Conservation (phyloP, 2,797 vertebrate species). For the Gymnocypris eckloni region DNA sequence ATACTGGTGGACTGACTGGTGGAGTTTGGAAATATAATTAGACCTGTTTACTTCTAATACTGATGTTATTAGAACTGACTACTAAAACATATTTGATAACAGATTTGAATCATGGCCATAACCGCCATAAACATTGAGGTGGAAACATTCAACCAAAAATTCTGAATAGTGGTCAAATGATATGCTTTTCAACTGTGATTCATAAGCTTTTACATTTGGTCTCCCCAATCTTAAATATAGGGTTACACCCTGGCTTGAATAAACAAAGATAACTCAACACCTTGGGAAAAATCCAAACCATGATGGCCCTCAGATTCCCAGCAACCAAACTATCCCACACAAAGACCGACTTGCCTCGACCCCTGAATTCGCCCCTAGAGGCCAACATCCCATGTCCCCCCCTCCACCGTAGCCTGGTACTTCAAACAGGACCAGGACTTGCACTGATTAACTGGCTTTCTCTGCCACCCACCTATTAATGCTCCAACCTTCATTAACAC, state of each 20-base stretch:
- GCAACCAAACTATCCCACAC: conserved; percentile 40
- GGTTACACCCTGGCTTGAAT: conserved; percentile 5
- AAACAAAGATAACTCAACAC: conserved; percentile 18
- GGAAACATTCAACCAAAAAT: not conserved
- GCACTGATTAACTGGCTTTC: conserved; percentile 65
- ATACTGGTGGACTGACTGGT: no score
- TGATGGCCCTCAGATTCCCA: conserved; percentile 39
- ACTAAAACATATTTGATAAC: not conserved
- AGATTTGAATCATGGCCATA: not conserved
- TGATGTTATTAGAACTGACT: not conserved
- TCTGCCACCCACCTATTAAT: conserved; percentile 80
- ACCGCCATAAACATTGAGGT: not conserved
- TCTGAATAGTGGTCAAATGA: not conserved
- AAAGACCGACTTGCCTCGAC: conserved; percentile 35
- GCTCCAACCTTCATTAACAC: conserved; percentile 82
- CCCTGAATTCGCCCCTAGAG: conserved; percentile 54
- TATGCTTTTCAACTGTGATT: not conserved
- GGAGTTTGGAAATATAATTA: not conserved
- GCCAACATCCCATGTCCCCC: conserved; percentile 67
- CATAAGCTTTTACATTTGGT: not conserved
- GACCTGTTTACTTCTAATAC: not conserved
- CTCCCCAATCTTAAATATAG: not conserved
- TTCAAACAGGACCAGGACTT: conserved; percentile 69
- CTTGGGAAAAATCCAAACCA: conserved; percentile 15
- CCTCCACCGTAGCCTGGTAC: conserved; percentile 61